Evolutionary conservation across 2,113 vertebrate genomes (phyloP), one percentile per base, ranked within the genome.

Genomic region (Takifugu bimaculatus): DNA sequence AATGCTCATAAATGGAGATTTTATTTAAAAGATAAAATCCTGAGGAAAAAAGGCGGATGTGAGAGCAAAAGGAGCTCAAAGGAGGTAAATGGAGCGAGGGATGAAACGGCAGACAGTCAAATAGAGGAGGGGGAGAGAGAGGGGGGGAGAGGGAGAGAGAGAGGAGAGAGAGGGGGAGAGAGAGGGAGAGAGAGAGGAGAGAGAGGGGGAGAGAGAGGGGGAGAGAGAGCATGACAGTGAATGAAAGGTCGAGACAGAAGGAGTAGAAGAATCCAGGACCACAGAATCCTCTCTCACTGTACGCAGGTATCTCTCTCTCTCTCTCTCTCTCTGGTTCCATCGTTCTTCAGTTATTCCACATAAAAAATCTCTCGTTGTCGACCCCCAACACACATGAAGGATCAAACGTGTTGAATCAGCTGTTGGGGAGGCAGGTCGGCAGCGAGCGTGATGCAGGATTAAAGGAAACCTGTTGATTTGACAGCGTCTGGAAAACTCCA

Each of bases 161-260:
- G 14, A 47, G 57, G 51, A 4, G 6, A 35, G 47, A 65, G 15
- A 20, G 20, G 20, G 60, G 51, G 54, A 54, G 63, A 74, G 68
- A 63, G 68, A 68, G 68, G 58, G 68, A 68, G 70, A 58, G 64
- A 71, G 57, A 48, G 71, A 61, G 51, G 54, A 65, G 68, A 10
- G 5, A 35, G 9, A 35, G 32, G 0, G 28, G 32, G 76, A 79
- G 65, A 9, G 72, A 57, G 66, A 69, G 50, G 25, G 63, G 0
- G 60, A 12, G 15, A 56, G 75, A 3, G 43, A 79, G 80, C 75
- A 10, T 39, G 5, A 48, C 45, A 68, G 62, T 78, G 75, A 78
- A 72, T 78, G 77, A 83, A 64, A 79, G 65, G 60, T 53, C 6
- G 73, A 59, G 61, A 74, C 72, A 77, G 50, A 66, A 57, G 55